These are phyloP conservation scores for Cheilosia pagana DNA, from an alignment of 2,888 invertebrate genomes.

Conservation along the genomic window DNA sequence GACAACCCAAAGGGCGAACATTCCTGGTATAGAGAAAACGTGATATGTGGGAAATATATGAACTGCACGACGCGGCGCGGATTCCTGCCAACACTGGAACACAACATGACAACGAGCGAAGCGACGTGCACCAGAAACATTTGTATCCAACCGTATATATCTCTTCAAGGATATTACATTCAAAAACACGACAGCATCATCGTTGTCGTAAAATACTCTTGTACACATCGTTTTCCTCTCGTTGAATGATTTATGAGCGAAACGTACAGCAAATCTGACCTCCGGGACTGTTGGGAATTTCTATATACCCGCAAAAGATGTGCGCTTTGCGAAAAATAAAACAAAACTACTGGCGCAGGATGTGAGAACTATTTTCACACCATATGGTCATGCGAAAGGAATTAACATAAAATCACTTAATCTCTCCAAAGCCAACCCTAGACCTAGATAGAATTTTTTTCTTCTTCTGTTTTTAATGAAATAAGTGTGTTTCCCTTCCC, in stretches of 20 bases:
- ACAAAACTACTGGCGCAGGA: slow-evolving; percentile 26
- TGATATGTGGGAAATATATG: slow-evolving; percentile 67
- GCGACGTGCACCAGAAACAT: slow-evolving; percentile 15
- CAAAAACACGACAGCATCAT: slow-evolving; percentile 49
- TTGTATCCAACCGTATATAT: slow-evolving; percentile 48
- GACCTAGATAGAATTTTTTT: neutral
- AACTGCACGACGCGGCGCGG: slow-evolving; percentile 54
- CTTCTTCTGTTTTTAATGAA: neutral
- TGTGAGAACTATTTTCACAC: slow-evolving; percentile 58
- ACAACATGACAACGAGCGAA: slow-evolving; percentile 19
- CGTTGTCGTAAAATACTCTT: slow-evolving; percentile 58
- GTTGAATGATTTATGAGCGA: slow-evolving; percentile 71
- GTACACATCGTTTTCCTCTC: slow-evolving; percentile 41
- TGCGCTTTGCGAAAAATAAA: slow-evolving; percentile 27
- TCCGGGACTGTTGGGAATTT: slow-evolving; percentile 55
- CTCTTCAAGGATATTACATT: slow-evolving; percentile 51
- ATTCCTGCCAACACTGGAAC: neutral
- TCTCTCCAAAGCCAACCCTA: slow-evolving; percentile 1
- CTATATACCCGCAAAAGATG: slow-evolving; percentile 10
- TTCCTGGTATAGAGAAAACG: slow-evolving; percentile 43
- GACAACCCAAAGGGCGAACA: slow-evolving; percentile 23
- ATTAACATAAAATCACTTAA: slow-evolving; percentile 59
- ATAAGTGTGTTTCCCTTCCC: neutral
- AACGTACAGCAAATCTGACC: slow-evolving; percentile 72
- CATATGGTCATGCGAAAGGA: slow-evolving; percentile 40